Evolutionary conservation across 2,888 invertebrate genomes (phyloP).

Genomic region (Euzetes globulus): DNA sequence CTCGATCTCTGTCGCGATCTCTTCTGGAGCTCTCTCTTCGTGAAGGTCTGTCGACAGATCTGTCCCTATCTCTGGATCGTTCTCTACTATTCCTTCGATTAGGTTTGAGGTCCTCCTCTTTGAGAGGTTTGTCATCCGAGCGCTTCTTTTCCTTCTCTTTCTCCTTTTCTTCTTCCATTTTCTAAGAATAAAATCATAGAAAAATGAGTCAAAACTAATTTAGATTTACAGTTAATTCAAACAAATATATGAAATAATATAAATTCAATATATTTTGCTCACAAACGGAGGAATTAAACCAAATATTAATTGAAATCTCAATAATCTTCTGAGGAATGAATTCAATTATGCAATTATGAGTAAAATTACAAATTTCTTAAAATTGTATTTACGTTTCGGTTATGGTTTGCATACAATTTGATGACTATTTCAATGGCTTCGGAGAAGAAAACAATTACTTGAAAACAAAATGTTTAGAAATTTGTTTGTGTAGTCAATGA

Average conservation of each 20-base stretch:
- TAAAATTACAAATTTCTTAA: neutral
- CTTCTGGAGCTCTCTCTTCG: conserved; percentile 9
- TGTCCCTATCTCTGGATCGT: conserved; percentile 18
- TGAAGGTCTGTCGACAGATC: conserved; percentile 30
- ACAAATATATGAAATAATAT: neutral
- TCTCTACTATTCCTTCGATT: neutral
- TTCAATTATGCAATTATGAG: conserved; percentile 1
- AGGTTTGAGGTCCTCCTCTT: neutral
- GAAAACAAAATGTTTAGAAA: neutral
- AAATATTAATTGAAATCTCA: neutral
- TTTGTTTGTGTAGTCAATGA: neutral
- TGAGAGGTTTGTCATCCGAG: conserved; percentile 30
- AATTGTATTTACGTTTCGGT: neutral
- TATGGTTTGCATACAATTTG: neutral
- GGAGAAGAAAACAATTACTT: conserved; percentile 6
- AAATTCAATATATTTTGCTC: conserved; percentile 26
- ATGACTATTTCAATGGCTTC: conserved; percentile 7
- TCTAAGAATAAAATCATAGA: conserved; percentile 48
- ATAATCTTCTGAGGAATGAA: conserved; percentile 13
- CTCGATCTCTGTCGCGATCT: conserved; percentile 39
- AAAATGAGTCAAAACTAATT: neutral
- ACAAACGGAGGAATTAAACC: conserved; percentile 12
- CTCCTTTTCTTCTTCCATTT: conserved; percentile 67
- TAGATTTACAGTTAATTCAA: neutral
- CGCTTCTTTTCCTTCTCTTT: conserved; percentile 54